Evolutionary conservation across 2,797 vertebrate species (phyloP).

Genomic region (Sebastolobus altivelis): DNA sequence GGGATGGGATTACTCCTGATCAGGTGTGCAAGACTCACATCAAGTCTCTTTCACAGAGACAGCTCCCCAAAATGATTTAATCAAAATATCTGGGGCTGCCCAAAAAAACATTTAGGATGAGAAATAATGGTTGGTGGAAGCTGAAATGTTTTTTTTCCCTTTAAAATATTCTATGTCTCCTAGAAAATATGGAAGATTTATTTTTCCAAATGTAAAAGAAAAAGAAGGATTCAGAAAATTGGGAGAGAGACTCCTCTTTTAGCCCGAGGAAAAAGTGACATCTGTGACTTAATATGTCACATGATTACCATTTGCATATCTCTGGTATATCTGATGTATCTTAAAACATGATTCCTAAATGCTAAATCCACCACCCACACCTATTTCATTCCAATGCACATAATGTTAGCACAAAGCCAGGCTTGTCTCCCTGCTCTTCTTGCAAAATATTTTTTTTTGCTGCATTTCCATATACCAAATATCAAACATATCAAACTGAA

Average conservation of each 20-base stretch:
- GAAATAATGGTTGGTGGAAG: background rate
- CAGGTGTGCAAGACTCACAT: background rate
- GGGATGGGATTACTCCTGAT: background rate
- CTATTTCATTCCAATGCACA: background rate
- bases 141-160: background rate
- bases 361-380: background rate
- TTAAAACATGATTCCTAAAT: background rate
- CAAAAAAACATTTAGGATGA: background rate
- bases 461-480: background rate
- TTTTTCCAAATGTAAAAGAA: background rate
- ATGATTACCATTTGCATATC: background rate
- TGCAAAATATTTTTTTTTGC: background rate
- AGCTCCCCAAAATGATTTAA: background rate
- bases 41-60: background rate
- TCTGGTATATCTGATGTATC: background rate
- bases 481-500: background rate
- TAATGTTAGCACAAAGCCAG: background rate
- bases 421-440: background rate
- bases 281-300: background rate
- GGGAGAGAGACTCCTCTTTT: background rate
- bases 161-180: background rate
- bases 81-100: background rate
- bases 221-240: background rate
- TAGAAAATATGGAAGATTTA: background rate
- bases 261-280: background rate